A percentile compares a stretch with the other conserved stretches of the same genome.
Evolutionary conservation across 2,113 vertebrate species (phyloP).

Genomic region (Taurulus bubalis): DNA sequence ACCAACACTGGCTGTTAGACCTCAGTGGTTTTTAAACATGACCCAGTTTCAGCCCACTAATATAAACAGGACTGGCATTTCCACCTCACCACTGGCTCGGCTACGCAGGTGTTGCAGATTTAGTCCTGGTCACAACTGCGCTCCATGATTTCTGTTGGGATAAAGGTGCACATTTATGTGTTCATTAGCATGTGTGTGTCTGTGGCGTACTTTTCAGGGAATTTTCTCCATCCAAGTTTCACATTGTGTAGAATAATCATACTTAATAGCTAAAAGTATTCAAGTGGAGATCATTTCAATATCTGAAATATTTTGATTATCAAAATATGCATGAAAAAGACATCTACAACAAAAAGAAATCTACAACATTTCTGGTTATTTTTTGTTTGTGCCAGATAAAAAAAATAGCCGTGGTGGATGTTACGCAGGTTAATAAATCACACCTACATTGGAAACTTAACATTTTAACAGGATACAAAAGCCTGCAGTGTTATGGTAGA

Average conservation of each 20-base stretch:
- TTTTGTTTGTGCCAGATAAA: background rate
- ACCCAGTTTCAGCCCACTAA: slow-evolving; percentile 57
- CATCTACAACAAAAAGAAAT: no score
- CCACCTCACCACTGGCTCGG: slow-evolving; percentile 32
- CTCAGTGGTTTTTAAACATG: slow-evolving; percentile 39
- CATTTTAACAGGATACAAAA: slow-evolving; percentile 3
- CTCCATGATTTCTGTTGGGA: background rate
- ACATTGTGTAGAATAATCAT: background rate
- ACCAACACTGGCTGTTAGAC: slow-evolving; percentile 35
- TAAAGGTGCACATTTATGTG: slow-evolving; percentile 1
- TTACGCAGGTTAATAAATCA: background rate
- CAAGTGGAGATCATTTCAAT: background rate
- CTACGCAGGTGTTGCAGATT: slow-evolving; percentile 40
- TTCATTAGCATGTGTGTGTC: background rate
- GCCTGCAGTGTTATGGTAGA: background rate
- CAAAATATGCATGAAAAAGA: background rate
- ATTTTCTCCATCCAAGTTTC: background rate
- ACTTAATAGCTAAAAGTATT: background rate
- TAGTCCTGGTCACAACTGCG: background rate
- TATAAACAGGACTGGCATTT: slow-evolving; percentile 42
- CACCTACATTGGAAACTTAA: background rate
- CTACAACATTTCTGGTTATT: background rate
- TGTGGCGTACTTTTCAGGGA: background rate
- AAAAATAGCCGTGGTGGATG: background rate
- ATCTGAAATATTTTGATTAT: background rate